phyloP scores from a whole-genome alignment of 2,113 vertebrate genomes.

The Pipa parva region DNA sequence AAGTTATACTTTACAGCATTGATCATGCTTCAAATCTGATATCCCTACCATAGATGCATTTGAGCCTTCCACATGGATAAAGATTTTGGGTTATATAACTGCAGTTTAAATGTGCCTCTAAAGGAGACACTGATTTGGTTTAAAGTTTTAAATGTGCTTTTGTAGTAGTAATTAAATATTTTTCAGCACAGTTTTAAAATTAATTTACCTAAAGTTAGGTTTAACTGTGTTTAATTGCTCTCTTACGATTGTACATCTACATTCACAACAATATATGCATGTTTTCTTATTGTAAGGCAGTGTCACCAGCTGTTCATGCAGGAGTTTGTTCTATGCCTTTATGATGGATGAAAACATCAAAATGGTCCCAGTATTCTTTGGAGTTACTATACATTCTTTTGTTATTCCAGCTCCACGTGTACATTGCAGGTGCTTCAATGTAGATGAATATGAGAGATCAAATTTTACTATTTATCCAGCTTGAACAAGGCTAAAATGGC shows the following conservation, averaged over 20 bases:
- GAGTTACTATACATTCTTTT: constrained; percentile 1
- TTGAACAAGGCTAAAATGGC: constrained; percentile 70
- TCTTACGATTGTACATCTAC: constrained; percentile 14
- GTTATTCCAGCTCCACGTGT: constrained; percentile 3
- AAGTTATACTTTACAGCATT: too few species aligned
- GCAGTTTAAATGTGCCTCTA: not conserved
- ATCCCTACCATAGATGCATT: too few species aligned
- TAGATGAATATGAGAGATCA: not conserved
- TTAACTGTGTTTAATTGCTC: not conserved
- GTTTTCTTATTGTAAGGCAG: constrained; percentile 13
- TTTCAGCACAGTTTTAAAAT: not conserved
- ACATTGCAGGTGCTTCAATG: not conserved
- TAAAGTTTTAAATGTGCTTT: not conserved
- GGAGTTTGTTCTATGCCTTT: not conserved
- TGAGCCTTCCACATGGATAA: too few species aligned
- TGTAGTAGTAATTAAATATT: not conserved
- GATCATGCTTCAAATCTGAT: too few species aligned
- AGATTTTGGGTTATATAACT: too few species aligned
- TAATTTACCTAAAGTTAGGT: not conserved
- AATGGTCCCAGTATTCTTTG: constrained; percentile 25
- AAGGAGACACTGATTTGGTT: not conserved
- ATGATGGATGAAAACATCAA: not conserved
- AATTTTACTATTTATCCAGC: constrained; percentile 6
- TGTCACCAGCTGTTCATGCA: not conserved
- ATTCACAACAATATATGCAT: not conserved